These are phyloP conservation scores for Megathymus violae DNA, from an alignment of 1,140 invertebrate genomes.

Conservation along the genomic window DNA sequence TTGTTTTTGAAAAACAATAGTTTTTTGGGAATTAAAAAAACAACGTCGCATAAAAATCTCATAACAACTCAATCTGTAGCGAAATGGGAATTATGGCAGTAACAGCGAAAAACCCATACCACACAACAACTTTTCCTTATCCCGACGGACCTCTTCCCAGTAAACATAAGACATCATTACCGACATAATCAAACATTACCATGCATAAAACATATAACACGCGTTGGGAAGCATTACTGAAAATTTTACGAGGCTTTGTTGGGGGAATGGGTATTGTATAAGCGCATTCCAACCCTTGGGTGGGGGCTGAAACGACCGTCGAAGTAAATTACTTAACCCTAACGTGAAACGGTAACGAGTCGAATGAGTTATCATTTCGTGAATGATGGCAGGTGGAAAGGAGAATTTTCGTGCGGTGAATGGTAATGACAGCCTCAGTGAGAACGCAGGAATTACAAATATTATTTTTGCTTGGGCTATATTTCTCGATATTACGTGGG, in stretches of 20 bases:
- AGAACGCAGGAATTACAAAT: conserved; percentile 3
- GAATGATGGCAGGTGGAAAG: conserved; percentile 36
- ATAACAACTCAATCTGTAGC: conserved; percentile 8
- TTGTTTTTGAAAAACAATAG: too few species aligned
- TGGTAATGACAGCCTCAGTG: conserved; percentile 13
- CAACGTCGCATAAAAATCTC: too few species aligned
- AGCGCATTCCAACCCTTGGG: conserved; percentile 27
- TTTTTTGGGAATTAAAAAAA: too few species aligned
- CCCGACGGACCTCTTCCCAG: not conserved
- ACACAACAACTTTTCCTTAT: not conserved
- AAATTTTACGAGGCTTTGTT: conserved; percentile 37
- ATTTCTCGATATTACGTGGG: not conserved
- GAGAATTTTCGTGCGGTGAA: conserved; percentile 21
- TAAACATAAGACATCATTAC: conserved; percentile 26
- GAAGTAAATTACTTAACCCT: conserved; percentile 50
- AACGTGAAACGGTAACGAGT: conserved; percentile 36
- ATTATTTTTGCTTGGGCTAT: conserved; percentile 12
- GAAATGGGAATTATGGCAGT: conserved; percentile 16
- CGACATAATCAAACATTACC: conserved; percentile 28
- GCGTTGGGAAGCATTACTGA: conserved; percentile 22
- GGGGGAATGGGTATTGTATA: conserved; percentile 23
- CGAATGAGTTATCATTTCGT: conserved; percentile 41
- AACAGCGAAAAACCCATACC: conserved; percentile 14
- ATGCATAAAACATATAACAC: conserved; percentile 22
- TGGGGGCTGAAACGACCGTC: conserved; percentile 31